These are phyloP conservation scores for Parazoanthus atlanticus DNA, from an alignment of 92 coral and sea anemone species.

Conservation along the genomic window DNA sequence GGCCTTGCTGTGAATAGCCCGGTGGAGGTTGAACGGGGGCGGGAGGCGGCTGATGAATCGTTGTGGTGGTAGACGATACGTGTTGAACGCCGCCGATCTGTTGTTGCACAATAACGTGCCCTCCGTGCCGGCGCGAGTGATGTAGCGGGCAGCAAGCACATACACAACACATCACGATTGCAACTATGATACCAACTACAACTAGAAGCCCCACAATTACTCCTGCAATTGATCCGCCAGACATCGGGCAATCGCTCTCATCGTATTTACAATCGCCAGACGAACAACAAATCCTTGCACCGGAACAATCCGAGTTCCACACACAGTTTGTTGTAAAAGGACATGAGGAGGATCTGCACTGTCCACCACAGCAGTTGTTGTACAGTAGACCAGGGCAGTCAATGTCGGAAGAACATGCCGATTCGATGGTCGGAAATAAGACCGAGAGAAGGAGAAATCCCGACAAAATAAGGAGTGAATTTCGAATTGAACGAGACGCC, in stretches of 20 bases:
- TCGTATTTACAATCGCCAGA: conserved; percentile 28
- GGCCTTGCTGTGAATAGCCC: not conserved
- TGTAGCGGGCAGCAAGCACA: conserved; percentile 22
- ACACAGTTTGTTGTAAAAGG: conserved; percentile 14
- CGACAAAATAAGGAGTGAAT: not conserved
- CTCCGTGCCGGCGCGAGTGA: conserved; percentile 7
- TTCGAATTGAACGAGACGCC: not conserved
- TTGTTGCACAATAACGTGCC: not conserved
- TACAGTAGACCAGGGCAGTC: not conserved
- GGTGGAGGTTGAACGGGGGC: not conserved
- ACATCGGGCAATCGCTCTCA: conserved; percentile 6
- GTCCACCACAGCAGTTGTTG: conserved; percentile 25
- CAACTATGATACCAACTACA: not conserved
- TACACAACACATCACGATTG: conserved; percentile 7
- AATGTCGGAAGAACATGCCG: conserved; percentile 17
- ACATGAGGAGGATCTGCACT: not conserved
- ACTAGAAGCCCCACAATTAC: not conserved
- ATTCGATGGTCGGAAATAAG: not conserved
- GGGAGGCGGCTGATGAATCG: not conserved
- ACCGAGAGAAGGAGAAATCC: not conserved
- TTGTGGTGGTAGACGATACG: not conserved
- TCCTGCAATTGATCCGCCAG: conserved; percentile 21
- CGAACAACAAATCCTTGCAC: conserved; percentile 29
- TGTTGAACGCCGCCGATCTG: not conserved
- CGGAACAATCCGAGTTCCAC: conserved; percentile 27